A percentile compares a stretch with the other conserved stretches of the same genome.
Evolutionary conservation across 1,140 invertebrate genomes (phyloP).

Genomic region (Himalopsyche phryganea): DNA sequence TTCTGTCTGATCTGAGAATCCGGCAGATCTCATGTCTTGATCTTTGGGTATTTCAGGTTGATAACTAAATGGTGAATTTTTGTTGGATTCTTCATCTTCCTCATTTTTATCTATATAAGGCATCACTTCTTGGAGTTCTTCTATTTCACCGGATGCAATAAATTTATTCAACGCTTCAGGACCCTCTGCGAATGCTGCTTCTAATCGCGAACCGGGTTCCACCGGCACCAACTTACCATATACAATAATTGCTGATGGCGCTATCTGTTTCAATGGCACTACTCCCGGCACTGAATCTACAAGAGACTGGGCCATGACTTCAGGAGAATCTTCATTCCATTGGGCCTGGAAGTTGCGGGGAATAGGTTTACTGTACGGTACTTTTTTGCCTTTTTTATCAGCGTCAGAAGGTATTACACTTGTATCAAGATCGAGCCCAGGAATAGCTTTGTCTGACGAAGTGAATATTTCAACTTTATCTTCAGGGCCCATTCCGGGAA

Average conservation of each 20-base stretch:
- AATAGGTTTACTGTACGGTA: slow-evolving; percentile 92
- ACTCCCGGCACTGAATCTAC: slow-evolving; percentile 70
- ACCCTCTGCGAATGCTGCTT: slow-evolving; percentile 71
- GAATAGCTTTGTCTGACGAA: slow-evolving; percentile 67
- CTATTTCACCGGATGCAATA: slow-evolving; percentile 72
- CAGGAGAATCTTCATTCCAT: slow-evolving; percentile 78
- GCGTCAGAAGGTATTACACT: slow-evolving; percentile 56
- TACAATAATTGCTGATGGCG: slow-evolving; percentile 72
- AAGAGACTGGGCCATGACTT: slow-evolving; percentile 61
- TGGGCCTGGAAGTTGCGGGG: slow-evolving; percentile 93
- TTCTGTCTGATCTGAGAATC: background rate
- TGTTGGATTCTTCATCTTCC: slow-evolving; percentile 46
- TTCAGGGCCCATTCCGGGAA: slow-evolving; percentile 95
- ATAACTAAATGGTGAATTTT: slow-evolving; percentile 47
- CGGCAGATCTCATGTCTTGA: slow-evolving; percentile 35
- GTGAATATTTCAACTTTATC: slow-evolving; percentile 72
- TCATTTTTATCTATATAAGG: slow-evolving; percentile 60
- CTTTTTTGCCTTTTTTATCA: slow-evolving; percentile 75
- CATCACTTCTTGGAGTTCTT: slow-evolving; percentile 72
- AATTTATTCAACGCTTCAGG: slow-evolving; percentile 70
- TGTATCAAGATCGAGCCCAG: slow-evolving; percentile 81
- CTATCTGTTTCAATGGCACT: slow-evolving; percentile 65
- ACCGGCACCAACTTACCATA: slow-evolving; percentile 76
- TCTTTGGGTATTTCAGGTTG: slow-evolving; percentile 30
- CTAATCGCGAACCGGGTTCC: slow-evolving; percentile 68